Conservation (phyloP, 1,140 invertebrate species). For the Drosophila ogumai region DNA sequence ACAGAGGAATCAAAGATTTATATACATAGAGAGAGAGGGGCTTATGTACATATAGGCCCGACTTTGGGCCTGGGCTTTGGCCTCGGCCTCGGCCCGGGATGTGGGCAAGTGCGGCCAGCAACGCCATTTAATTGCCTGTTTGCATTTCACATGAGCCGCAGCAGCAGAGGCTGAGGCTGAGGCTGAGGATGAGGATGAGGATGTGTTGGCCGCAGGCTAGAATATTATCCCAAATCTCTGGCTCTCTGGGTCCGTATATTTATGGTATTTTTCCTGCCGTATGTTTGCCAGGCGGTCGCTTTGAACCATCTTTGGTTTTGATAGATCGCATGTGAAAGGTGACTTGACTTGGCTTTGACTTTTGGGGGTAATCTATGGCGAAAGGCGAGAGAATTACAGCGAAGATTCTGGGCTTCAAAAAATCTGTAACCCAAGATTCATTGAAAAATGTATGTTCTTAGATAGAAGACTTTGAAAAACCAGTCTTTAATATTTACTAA, state of each 20-base stretch:
- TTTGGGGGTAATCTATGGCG: constrained; percentile 43
- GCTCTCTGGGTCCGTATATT: constrained; percentile 42
- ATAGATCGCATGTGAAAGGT: constrained; percentile 60
- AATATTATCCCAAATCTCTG: constrained; percentile 51
- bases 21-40: constrained; percentile 19
- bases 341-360: constrained; percentile 41
- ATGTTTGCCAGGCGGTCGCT: constrained; percentile 54
- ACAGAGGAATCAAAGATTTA: constrained; percentile 45
- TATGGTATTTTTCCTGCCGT: constrained; percentile 59
- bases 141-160: constrained; percentile 78
- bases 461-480: not conserved
- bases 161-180: not conserved
- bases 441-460: too few species aligned
- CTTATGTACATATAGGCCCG: constrained; percentile 13
- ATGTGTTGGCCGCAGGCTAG: constrained; percentile 41
- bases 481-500: not conserved
- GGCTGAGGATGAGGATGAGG: constrained; percentile 7
- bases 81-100: constrained; percentile 5
- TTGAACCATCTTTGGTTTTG: constrained; percentile 60
- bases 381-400: constrained; percentile 32
- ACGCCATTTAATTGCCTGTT: constrained; percentile 83
- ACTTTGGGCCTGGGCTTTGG: constrained; percentile 30
- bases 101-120: constrained; percentile 76
- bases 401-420: constrained; percentile 6
- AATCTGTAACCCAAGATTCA: not conserved